Percentiles rank a stretch among this genome's conserved stretches.
Evolutionary conservation across 1,140 invertebrate genomes (phyloP).

Genomic region (Charaxes varanes): DNA sequence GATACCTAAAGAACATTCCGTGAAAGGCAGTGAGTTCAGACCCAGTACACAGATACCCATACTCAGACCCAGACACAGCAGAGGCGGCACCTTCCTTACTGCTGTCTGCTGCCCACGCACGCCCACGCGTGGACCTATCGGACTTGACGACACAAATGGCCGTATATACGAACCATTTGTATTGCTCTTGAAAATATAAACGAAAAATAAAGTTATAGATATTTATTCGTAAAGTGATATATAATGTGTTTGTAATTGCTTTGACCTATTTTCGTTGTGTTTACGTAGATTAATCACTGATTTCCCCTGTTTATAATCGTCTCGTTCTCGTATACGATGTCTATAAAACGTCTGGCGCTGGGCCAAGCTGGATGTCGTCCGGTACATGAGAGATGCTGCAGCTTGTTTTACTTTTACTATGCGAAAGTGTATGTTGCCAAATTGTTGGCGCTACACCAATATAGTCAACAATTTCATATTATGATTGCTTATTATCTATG

Average conservation of each 20-base stretch:
- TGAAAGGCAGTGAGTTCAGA: slow-evolving; percentile 39
- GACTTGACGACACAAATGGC: slow-evolving; percentile 43
- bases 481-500: too few relatives aligned
- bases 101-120: slow-evolving; percentile 47
- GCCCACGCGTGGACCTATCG: slow-evolving; percentile 60
- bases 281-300: slow-evolving; percentile 37
- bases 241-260: slow-evolving; percentile 1
- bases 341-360: slow-evolving; percentile 31
- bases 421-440: not conserved
- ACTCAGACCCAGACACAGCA: slow-evolving; percentile 37
- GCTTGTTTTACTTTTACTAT: slow-evolving; percentile 11
- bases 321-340: slow-evolving; percentile 26
- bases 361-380: slow-evolving; percentile 27
- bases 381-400: slow-evolving; percentile 4
- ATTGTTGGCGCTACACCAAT: not conserved
- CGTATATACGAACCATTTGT: slow-evolving; percentile 20
- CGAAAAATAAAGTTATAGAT: too few relatives aligned
- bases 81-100: slow-evolving; percentile 35
- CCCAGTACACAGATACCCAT: slow-evolving; percentile 45
- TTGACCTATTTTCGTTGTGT: slow-evolving; percentile 30
- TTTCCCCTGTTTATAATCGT: slow-evolving; percentile 33
- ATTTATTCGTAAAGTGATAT: not conserved
- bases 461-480: not conserved
- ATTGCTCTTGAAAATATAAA: slow-evolving; percentile 14
- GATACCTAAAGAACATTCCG: too few relatives aligned